Conservation (phyloP, 2,113 vertebrate genomes). For the Cryptotis parvus region DNA sequence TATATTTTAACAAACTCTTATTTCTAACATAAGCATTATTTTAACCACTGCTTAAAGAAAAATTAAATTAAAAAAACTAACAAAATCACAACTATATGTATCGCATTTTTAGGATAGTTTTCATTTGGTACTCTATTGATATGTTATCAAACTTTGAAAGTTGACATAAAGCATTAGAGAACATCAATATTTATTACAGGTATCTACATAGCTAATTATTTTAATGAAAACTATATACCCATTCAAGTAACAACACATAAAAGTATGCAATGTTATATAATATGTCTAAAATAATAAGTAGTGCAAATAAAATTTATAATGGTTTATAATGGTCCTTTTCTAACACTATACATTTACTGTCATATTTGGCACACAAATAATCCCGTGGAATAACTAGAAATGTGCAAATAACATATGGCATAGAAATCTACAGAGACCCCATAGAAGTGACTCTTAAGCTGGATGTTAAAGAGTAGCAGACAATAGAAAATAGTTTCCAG, state of each 20-base stretch:
- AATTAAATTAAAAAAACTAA: conserved; percentile 12
- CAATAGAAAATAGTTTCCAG: neutral
- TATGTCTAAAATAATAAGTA: neutral
- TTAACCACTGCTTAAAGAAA: conserved; percentile 39
- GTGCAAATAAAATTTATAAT: conserved; percentile 1
- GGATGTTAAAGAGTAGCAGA: neutral
- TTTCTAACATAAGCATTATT: neutral
- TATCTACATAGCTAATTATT: neutral
- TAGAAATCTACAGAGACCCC: neutral
- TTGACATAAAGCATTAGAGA: neutral
- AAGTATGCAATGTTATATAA: neutral
- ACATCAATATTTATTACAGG: neutral
- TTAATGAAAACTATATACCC: neutral
- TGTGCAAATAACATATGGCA: neutral
- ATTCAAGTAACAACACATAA: conserved; percentile 5
- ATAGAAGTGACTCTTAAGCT: neutral
- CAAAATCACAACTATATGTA: neutral
- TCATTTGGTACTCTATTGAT: neutral
- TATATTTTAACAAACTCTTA: no score
- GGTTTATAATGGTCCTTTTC: neutral
- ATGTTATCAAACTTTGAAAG: neutral
- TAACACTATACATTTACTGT: conserved; percentile 5
- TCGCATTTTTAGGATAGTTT: neutral
- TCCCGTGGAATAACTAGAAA: neutral
- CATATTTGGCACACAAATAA: neutral